Conservation (phyloP, 2,888 invertebrate species). For the Luffia ferchaultella region DNA sequence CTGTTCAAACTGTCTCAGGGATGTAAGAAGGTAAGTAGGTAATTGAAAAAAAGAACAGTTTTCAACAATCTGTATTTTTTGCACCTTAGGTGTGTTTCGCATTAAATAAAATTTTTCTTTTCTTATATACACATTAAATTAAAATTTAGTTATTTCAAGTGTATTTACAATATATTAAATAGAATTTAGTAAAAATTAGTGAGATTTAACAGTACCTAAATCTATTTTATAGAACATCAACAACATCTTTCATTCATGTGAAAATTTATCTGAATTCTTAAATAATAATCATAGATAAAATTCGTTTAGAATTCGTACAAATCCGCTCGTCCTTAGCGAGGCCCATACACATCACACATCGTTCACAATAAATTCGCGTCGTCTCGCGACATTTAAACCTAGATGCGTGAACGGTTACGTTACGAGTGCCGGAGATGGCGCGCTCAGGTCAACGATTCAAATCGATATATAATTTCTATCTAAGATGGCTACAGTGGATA, state of each 20-base stretch:
- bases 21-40: no score
- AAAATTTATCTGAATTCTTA: constrained; percentile 46
- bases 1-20: no score
- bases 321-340: not conserved
- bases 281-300: constrained; percentile 39
- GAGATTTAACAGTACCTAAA: constrained; percentile 63
- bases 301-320: constrained; percentile 41
- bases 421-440: not conserved
- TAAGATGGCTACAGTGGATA: not conserved
- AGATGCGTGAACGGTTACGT: constrained; percentile 7
- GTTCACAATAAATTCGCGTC: constrained; percentile 6
- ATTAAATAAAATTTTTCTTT: constrained; percentile 59
- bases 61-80: constrained; percentile 62
- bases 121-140: constrained; percentile 66
- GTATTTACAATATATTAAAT: constrained; percentile 69
- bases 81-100: constrained; percentile 59
- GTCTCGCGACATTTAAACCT: constrained; percentile 15
- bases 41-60: constrained; percentile 38
- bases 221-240: constrained; percentile 59
- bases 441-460: not conserved
- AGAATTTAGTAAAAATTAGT: constrained; percentile 67
- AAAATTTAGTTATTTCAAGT: constrained; percentile 63
- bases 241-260: constrained; percentile 58
- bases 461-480: not conserved
- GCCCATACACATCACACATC: constrained; percentile 11